Conservation (phyloP, 1,140 invertebrate genomes). For the Bombus affinis region DNA sequence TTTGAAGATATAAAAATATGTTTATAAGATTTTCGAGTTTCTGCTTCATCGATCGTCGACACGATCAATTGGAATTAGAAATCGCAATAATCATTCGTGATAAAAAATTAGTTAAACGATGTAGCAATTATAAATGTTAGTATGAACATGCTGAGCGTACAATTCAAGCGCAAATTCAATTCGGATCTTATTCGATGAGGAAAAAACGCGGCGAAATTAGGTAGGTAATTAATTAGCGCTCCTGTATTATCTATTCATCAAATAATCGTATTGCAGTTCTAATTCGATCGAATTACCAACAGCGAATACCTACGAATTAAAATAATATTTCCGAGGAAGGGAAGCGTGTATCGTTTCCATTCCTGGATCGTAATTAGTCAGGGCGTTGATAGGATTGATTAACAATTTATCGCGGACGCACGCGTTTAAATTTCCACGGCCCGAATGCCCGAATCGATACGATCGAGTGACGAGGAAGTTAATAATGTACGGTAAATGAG, state of each 20-base stretch:
- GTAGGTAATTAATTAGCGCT: neutral
- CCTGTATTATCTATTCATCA: no score
- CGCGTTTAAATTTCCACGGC: neutral
- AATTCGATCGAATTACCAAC: neutral
- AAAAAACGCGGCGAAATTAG: no score
- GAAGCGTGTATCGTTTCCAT: neutral
- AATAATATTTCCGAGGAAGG: neutral
- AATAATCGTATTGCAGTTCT: neutral
- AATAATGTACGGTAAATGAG: slow-evolving; percentile 8
- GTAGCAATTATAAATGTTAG: no score
- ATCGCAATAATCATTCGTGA: no score
- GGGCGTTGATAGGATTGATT: slow-evolving; percentile 30
- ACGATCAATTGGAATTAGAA: no score
- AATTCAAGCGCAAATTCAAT: no score
- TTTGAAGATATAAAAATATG: no score
- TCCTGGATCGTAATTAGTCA: slow-evolving; percentile 3
- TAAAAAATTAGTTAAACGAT: no score
- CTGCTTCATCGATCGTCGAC: no score
- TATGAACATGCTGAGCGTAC: no score
- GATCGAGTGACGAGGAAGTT: slow-evolving; percentile 10
- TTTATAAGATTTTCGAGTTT: no score
- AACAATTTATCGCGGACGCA: slow-evolving; percentile 12
- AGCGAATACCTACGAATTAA: neutral
- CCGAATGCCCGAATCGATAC: slow-evolving; percentile 6
- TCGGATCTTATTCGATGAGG: neutral